Percentiles rank a stretch among this genome's conserved stretches.
phyloP scores from a whole-genome alignment of 2,797 vertebrate genomes.

The Myotis vivesi region DNA sequence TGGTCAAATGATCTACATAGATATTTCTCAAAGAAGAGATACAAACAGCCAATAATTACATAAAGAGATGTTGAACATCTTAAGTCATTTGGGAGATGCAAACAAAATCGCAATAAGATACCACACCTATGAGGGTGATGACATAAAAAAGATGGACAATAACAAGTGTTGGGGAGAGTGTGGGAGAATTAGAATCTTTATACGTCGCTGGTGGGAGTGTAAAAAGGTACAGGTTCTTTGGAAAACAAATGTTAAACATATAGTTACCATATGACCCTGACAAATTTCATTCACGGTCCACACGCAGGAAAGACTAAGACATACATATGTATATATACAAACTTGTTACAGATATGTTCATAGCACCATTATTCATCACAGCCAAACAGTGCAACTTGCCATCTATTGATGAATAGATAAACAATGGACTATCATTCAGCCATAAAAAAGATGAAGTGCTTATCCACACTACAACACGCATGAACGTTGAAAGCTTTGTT shows the following conservation, averaged over 20 bases:
- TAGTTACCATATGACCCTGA: background rate
- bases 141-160: background rate
- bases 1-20: background rate
- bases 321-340: background rate
- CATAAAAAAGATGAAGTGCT: background rate
- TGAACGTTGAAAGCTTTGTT: background rate
- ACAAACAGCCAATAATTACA: background rate
- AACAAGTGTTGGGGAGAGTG: background rate
- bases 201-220: background rate
- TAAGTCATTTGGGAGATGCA: background rate
- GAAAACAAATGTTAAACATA: background rate
- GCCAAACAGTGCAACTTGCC: background rate
- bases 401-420: background rate
- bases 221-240: background rate
- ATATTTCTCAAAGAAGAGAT: background rate
- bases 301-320: background rate
- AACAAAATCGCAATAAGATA: background rate
- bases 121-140: background rate
- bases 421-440: no score
- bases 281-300: background rate
- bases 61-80: background rate
- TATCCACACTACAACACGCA: fast-evolving
- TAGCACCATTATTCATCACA: background rate
- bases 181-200: background rate
- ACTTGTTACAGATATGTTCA: no score